phyloP scores from a whole-genome alignment of 2,113 vertebrate genomes.

The Lagopus muta region DNA sequence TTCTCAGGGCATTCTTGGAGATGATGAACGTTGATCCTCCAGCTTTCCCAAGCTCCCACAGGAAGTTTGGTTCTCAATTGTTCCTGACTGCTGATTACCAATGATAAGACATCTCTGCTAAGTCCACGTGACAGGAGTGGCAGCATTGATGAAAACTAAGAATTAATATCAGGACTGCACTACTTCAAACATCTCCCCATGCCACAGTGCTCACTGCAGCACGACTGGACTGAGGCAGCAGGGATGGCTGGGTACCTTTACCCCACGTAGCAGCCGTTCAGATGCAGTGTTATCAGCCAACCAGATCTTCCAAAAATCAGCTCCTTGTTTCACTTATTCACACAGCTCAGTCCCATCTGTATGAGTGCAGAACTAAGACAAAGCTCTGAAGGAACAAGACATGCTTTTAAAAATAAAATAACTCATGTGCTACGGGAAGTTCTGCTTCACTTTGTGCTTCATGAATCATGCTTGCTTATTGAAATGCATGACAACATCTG shows the following conservation, averaged over 20 bases:
- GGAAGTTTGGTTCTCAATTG: background rate
- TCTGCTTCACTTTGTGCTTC: constrained; percentile 49
- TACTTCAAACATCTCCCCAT: background rate
- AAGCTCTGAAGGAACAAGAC: constrained; percentile 35
- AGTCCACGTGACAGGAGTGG: background rate
- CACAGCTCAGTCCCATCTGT: constrained; percentile 53
- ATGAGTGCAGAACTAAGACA: constrained; percentile 35
- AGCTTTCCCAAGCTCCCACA: background rate
- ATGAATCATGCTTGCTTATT: constrained; percentile 50
- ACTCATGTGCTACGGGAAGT: constrained; percentile 55
- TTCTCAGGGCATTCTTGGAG: no score
- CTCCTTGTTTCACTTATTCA: constrained; percentile 23
- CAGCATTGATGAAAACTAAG: no score
- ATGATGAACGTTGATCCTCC: no score
- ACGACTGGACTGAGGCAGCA: background rate
- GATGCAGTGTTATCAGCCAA: background rate
- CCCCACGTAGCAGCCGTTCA: background rate
- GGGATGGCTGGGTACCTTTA: background rate
- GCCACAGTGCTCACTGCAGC: background rate
- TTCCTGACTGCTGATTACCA: background rate
- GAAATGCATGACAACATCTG: constrained; percentile 28
- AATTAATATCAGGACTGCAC: no score
- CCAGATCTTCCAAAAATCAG: constrained; percentile 30
- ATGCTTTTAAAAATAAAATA: constrained; percentile 67
- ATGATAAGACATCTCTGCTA: background rate